Evolutionary conservation across 2,797 vertebrate genomes (phyloP), one percentile per base, ranked within the genome.

Genomic region (Peromyscus attwateri): DNA sequence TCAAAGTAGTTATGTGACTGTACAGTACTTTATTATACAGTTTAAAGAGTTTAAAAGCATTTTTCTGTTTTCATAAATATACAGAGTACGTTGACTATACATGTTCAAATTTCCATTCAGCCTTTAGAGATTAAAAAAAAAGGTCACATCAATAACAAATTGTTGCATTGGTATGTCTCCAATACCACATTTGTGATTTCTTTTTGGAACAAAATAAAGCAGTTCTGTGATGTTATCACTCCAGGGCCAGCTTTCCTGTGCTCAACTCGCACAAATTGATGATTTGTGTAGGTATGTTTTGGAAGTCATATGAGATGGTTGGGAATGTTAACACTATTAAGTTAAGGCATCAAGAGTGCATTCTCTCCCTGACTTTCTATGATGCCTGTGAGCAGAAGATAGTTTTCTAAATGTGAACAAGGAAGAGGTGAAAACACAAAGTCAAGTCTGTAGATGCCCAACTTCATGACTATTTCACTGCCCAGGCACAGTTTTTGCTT

Each of bases 141-240:
- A 94, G 77, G 90, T 96, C 97, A 95, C 57, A 87, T 64, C 75
- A 92, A 95, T 91, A 94, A 95, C 73, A 96, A 96, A 97, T 55
- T 19, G 52, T 57, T 73, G 23, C 49, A 81, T 29, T 94, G 92
- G 88, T 95, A n/a, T 23, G 31, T 94, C 96, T 96, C 85, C 46
- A 64, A 66, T 46, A 96, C 49, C 83, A 70, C 60, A 92, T 95
- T 91, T 92, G 79, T 94, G 85, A 37, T 92, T 95, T 95, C 79
- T 77, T 94, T 96, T 70, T 37, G 17, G 52, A 95, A 62, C 66
- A 87, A 96, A 92, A 71, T 62, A 87, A 83, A 97, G 88, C 57
- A 27, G 7, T 89, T 95, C 40, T 6, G 4, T 91, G 92, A 79
- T 75, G 82, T 80, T 92, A 92, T 82, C 52, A 80, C 94, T 96